Base-by-base conservation (phyloP, 2,888 invertebrate species). In the Drosophila kanekoi region DNA sequence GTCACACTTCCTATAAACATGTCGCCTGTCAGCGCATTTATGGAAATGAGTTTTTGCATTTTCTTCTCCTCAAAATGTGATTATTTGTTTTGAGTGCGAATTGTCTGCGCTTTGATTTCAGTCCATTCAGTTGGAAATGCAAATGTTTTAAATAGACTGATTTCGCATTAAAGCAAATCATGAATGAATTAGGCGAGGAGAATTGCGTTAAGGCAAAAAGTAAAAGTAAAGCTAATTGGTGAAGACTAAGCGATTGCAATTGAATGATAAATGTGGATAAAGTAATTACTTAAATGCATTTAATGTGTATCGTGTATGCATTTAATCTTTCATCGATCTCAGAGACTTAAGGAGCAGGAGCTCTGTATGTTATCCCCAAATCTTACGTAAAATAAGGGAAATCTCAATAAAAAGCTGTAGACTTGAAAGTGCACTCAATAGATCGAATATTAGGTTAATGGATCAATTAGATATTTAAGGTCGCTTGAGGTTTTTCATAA, bases 211-310 rank as follows among this genome's bases (percentile, higher is more conserved):
- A 14, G 6, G 8, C 6, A 44, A 41, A 23, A 62, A 71, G 68
- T 54, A 54, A 72, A 63, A 63, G 72, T 72, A 49, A 3, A 49
- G 18, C 14, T 20, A 43, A 33, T 48, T 16, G 11, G 4, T 32
- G 4, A 14, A 60, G 52, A 47, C 44, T 49, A 35, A 4, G 11
- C 32, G 40, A 58, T 13, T 33, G 40, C 8, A 13, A 23, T 59
- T 43, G 10, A 59, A 16, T 33, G 20, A 23, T 41, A 0, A 4
- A 53, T 33, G 33, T 33, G n/a, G 2, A 16, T 10, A 13, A 10
- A 14, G 2, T 28, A 40, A 28, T 23, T 16, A 23, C 23, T 38
- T 11, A 13, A 16, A 37, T 37, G n/a, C n/a, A 8, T 28, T 28
- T 28, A 28, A n/a, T n/a, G n/a, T n/a, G n/a, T n/a, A n/a, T n/a